A percentile compares a stretch with the other conserved stretches of the same genome.
These are phyloP conservation scores for Capra hircus DNA, from an alignment of 2,113 vertebrate genomes.

Conservation along the genomic window DNA sequence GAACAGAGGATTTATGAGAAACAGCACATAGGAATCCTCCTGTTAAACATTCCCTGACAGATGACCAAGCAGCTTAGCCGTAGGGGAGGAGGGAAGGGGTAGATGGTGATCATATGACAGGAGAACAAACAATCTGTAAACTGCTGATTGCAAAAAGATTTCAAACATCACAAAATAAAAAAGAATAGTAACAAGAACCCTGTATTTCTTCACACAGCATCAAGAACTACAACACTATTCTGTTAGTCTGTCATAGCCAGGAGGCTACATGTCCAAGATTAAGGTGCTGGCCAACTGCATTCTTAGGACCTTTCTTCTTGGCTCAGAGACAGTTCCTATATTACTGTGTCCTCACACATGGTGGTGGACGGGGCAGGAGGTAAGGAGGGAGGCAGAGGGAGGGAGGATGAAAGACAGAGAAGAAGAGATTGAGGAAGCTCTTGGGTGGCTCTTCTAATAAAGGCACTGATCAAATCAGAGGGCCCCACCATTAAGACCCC, in stretches of 20 bases:
- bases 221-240: neutral
- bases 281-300: neutral
- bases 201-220: neutral
- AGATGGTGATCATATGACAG: accelerated
- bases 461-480: neutral
- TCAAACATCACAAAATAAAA: neutral
- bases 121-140: neutral
- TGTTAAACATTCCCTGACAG: no score
- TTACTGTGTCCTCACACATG: neutral
- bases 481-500: neutral
- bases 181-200: neutral
- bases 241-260: neutral
- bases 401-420: neutral
- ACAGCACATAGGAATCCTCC: no score
- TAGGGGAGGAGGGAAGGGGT: neutral
- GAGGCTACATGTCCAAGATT: neutral
- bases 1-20: no score
- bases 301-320: neutral
- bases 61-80: neutral
- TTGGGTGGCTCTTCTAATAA: neutral
- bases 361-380: neutral
- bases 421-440: neutral
- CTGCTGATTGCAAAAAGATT: neutral
- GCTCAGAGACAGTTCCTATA: neutral
- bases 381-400: neutral